These are phyloP conservation scores for Drosophila micromelanica DNA, from an alignment of 1,140 invertebrate genomes.

Conservation along the genomic window DNA sequence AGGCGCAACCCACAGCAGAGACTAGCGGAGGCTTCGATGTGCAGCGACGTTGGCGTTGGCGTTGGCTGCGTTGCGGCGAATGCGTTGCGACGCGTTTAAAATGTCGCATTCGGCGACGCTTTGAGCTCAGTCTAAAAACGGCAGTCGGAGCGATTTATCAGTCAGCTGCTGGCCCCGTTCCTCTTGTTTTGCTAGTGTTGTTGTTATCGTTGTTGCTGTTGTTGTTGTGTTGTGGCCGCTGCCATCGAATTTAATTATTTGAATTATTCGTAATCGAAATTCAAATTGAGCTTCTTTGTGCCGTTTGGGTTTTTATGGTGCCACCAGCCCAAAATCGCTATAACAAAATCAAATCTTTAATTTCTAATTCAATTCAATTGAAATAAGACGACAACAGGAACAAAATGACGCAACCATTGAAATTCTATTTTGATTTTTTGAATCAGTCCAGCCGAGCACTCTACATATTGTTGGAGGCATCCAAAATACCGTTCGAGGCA, in stretches of 20 bases:
- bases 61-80: constrained; percentile 13
- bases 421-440: constrained; percentile 89
- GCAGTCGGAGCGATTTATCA: constrained; percentile 54
- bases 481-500: constrained; percentile 87
- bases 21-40: neutral
- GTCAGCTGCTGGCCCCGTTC: neutral
- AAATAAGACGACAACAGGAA: constrained; percentile 1
- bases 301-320: too few species aligned
- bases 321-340: neutral
- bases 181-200: constrained; percentile 16
- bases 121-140: constrained; percentile 67
- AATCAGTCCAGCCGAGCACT: constrained; percentile 90
- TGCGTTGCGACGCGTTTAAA: constrained; percentile 59
- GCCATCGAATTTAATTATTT: constrained; percentile 7
- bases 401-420: constrained; percentile 84
- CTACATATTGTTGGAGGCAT: constrained; percentile 88
- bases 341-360: neutral
- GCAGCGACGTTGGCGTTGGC: constrained; percentile 21
- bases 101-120: constrained; percentile 58
- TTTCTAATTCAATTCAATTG: neutral
- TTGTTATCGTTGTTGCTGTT: constrained; percentile 10
- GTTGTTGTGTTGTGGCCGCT: neutral
- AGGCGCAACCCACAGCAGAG: constrained; percentile 28
- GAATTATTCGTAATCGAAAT: constrained; percentile 18
- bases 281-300: neutral